Evolutionary conservation across 2,797 vertebrate genomes (phyloP).

Genomic region (Lepidocolaptes lacrymiger): DNA sequence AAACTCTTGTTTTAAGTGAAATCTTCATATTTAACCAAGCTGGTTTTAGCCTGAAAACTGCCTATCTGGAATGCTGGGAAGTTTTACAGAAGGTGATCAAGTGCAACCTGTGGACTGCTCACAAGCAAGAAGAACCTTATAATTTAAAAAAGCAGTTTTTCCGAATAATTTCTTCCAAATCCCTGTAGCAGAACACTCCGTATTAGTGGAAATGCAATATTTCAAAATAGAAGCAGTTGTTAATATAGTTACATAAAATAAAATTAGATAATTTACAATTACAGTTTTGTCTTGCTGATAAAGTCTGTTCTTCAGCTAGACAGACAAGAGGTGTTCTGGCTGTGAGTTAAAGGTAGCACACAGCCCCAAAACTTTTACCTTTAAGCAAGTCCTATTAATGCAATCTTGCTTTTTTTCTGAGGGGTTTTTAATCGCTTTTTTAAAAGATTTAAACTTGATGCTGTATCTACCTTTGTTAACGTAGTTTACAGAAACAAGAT

Average conservation of each 20-base stretch:
- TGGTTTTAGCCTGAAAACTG: not conserved
- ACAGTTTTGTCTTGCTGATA: not conserved
- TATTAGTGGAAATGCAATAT: not conserved
- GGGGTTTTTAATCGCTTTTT: not conserved
- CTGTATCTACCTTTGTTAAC: not conserved
- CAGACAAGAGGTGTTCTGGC: not conserved
- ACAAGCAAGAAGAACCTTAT: not conserved
- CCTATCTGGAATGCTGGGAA: not conserved
- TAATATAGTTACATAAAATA: not conserved
- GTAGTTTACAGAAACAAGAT: not conserved
- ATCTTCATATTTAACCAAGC: not conserved
- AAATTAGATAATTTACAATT: not conserved
- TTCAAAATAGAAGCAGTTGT: not conserved
- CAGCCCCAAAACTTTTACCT: not conserved
- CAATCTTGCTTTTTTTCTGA: not conserved
- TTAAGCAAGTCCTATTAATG: not conserved
- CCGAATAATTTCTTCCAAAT: not conserved
- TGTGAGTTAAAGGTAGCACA: not conserved
- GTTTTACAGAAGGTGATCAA: not conserved
- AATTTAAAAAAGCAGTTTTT: not conserved
- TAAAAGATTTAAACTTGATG: not conserved
- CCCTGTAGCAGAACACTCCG: not conserved
- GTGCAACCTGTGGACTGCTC: not conserved
- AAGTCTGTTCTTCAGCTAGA: not conserved
- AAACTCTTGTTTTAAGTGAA: not conserved